Conservation (phyloP, 2,797 vertebrate genomes). For the Poeciliopsis presidionis region DNA sequence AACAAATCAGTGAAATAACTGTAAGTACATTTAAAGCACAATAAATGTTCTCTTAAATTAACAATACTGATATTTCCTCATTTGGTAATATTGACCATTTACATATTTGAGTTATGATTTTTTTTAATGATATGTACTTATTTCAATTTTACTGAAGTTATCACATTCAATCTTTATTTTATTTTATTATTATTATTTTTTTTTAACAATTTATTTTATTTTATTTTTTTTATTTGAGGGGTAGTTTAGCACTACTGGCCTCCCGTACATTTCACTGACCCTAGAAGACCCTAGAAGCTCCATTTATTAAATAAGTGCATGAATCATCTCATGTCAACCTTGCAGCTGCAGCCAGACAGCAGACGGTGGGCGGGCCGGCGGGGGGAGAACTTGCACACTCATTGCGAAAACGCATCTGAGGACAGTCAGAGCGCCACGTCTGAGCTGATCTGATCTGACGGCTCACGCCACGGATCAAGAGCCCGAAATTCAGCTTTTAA, state of each 20-base stretch:
- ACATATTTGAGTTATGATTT: neutral
- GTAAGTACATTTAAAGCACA: neutral
- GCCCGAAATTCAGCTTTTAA: neutral
- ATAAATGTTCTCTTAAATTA: neutral
- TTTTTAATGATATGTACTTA: neutral
- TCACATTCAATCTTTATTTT: neutral
- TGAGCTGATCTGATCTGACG: neutral
- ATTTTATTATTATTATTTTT: no score
- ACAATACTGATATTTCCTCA: neutral
- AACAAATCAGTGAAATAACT: neutral
- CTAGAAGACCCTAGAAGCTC: neutral
- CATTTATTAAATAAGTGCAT: slow-evolving; percentile 18
- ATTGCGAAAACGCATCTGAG: slow-evolving; percentile 1
- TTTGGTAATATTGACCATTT: neutral
- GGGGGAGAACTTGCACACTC: neutral
- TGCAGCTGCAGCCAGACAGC: neutral
- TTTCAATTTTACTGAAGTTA: neutral
- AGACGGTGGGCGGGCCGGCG: neutral
- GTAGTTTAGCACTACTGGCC: neutral
- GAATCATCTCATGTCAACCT: slow-evolving; percentile 23
- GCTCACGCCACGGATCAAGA: neutral
- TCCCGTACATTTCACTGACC: neutral
- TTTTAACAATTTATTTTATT: no score
- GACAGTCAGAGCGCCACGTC: neutral
- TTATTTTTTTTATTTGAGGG: no score